Percentiles rank a stretch among this genome's conserved stretches.
Evolutionary conservation across 2,113 vertebrate genomes (phyloP).

Genomic region (Scolopax mira): DNA sequence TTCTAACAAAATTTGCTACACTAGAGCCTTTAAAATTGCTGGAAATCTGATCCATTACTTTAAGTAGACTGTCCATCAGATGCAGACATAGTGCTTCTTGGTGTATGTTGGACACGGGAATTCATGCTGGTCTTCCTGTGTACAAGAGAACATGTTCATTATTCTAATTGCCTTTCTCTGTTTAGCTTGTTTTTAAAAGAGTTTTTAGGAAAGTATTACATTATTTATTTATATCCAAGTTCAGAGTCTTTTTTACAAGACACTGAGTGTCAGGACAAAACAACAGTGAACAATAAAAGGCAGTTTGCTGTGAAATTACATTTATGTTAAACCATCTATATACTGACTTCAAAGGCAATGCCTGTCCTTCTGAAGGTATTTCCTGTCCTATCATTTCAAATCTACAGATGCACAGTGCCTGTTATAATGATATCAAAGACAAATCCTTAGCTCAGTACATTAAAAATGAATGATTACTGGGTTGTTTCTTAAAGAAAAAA

Average conservation of each 20-base stretch:
- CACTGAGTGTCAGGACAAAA: neutral
- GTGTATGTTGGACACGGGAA: neutral
- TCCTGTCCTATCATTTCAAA: conserved; percentile 31
- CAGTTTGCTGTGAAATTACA: conserved; percentile 59
- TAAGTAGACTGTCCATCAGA: neutral
- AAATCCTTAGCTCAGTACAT: conserved; percentile 33
- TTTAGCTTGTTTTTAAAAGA: neutral
- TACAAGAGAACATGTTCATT: neutral
- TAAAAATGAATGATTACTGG: conserved; percentile 46
- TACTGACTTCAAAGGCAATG: conserved; percentile 35
- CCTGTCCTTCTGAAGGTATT: conserved; percentile 54
- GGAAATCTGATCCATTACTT: neutral
- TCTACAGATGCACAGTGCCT: conserved; percentile 23
- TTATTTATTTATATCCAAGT: conserved; percentile 28
- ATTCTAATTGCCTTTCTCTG: neutral
- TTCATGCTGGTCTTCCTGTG: neutral
- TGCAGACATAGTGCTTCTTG: neutral
- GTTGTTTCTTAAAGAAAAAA: neutral
- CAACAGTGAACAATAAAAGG: conserved; percentile 53
- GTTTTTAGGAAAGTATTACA: neutral
- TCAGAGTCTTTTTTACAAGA: conserved; percentile 25
- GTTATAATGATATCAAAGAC: conserved; percentile 37
- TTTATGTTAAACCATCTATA: conserved; percentile 43
- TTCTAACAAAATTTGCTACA: neutral
- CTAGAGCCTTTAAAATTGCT: neutral